A percentile compares a stretch with the other conserved stretches of the same genome.
Evolutionary conservation across 2,797 vertebrate species (phyloP).

Genomic region (Tokudaia tokunoshimensis): DNA sequence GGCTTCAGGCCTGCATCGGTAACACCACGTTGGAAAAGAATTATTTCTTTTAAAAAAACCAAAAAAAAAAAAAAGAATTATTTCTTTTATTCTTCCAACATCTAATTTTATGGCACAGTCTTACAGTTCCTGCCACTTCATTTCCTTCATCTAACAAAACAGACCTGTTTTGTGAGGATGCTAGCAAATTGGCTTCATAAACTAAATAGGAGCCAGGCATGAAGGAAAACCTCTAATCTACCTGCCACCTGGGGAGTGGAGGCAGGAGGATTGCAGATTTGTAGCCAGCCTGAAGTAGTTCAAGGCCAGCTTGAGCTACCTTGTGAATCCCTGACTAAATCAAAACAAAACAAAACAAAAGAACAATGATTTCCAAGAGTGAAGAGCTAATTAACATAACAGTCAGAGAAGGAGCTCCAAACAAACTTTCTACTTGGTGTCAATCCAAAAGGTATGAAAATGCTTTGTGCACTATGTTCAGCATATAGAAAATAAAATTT

Average conservation of each 20-base stretch:
- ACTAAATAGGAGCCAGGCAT: neutral
- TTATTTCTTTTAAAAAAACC: conserved; percentile 10
- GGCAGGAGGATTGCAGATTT: neutral
- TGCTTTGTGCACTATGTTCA: neutral
- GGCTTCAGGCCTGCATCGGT: neutral
- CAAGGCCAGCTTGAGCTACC: neutral
- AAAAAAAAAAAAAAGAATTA: too few species aligned
- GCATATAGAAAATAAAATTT: conserved; percentile 56
- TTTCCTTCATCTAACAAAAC: neutral
- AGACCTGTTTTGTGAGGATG: neutral
- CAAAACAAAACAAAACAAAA: neutral
- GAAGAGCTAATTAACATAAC: neutral
- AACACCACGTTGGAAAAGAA: conserved; percentile 46
- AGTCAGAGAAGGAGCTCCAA: neutral
- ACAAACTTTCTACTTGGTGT: neutral
- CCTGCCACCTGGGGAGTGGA: neutral
- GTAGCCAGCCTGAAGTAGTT: neutral
- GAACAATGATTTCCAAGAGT: neutral
- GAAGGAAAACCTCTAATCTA: neutral
- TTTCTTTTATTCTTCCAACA: conserved; percentile 45
- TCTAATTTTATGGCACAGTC: conserved; percentile 49
- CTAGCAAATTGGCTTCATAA: conserved; percentile 3
- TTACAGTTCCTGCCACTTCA: conserved; percentile 43
- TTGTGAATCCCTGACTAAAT: neutral
- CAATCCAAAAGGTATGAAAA: conserved; percentile 48